phyloP scores from a whole-genome alignment of 2,888 invertebrate species.

The Conomelus anceps region DNA sequence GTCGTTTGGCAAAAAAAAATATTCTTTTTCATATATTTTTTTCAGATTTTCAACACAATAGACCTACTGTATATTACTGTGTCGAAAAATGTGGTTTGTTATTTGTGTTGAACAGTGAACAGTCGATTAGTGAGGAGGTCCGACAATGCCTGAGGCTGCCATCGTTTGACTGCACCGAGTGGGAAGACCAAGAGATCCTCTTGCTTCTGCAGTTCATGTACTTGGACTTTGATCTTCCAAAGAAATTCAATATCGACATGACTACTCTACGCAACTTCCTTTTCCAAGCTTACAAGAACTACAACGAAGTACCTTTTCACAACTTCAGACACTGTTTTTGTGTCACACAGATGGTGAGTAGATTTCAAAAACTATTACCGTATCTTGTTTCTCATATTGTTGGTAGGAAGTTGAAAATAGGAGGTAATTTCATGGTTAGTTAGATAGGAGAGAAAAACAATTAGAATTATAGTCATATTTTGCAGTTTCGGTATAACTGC shows the following conservation, averaged over 20 bases:
- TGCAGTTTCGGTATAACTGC: too few species aligned
- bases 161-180: constrained; percentile 73
- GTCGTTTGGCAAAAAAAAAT: too few species aligned
- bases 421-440: too few species aligned
- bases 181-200: constrained; percentile 74
- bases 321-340: constrained; percentile 83
- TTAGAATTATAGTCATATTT: too few species aligned
- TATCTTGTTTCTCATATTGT: too few species aligned
- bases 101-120: constrained; percentile 48
- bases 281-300: constrained; percentile 70
- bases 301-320: constrained; percentile 81
- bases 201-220: constrained; percentile 75
- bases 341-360: constrained; percentile 76
- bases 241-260: constrained; percentile 68
- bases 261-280: constrained; percentile 62
- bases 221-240: constrained; percentile 65
- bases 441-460: too few species aligned
- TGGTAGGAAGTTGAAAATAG: too few species aligned
- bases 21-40: too few species aligned
- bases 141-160: constrained; percentile 58
- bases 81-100: not conserved
- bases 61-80: not conserved
- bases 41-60: not conserved
- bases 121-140: constrained; percentile 55
- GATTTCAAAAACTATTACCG: too few species aligned